Evolutionary conservation across 2,888 invertebrate genomes (phyloP).

Genomic region (Sinodicranocentrus sp.): DNA sequence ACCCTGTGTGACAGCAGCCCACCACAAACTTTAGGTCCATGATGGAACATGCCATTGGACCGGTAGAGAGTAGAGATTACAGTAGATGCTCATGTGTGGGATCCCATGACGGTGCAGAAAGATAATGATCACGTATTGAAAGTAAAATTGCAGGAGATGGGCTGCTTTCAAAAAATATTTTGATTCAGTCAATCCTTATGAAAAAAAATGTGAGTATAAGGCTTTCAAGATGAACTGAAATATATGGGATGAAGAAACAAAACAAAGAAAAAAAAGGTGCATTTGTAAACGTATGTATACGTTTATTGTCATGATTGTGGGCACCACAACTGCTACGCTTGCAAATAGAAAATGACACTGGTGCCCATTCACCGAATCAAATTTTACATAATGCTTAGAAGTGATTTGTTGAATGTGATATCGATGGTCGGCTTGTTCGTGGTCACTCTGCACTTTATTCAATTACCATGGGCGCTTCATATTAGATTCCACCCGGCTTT

Average conservation of each 20-base stretch:
- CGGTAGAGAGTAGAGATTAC: background rate
- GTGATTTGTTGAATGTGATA: background rate
- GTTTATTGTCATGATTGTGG: too few species aligned
- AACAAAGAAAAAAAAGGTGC: background rate
- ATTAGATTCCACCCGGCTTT: too few species aligned
- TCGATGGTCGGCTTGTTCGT: too few species aligned
- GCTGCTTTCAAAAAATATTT: background rate
- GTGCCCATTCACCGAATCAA: too few species aligned
- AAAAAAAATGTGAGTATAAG: too few species aligned
- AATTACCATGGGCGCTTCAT: constrained; percentile 11
- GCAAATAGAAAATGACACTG: too few species aligned
- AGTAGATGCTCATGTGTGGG: background rate
- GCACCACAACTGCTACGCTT: too few species aligned
- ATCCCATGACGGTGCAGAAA: constrained; percentile 8
- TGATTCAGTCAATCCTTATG: background rate
- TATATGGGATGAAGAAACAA: constrained; percentile 1
- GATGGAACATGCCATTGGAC: background rate
- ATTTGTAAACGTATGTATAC: too few species aligned
- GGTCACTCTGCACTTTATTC: background rate
- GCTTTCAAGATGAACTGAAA: background rate
- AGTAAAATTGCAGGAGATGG: background rate
- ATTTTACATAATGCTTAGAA: too few species aligned
- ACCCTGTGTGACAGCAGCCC: too few species aligned
- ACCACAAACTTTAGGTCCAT: too few species aligned
- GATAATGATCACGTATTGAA: constrained; percentile 13